Base-by-base conservation (phyloP, 1,140 invertebrate species). In the Leptopilina clavipes region DNA sequence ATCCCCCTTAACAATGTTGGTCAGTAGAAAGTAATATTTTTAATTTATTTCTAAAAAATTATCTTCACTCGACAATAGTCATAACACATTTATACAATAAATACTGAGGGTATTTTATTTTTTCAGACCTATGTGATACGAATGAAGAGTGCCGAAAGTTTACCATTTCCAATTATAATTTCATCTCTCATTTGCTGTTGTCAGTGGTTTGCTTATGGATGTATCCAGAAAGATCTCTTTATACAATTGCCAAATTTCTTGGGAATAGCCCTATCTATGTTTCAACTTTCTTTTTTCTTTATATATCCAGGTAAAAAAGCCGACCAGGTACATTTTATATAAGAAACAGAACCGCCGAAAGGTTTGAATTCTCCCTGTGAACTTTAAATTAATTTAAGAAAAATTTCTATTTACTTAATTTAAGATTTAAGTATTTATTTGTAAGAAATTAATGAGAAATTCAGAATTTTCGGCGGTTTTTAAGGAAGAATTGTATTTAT, bases 121-220 rank as follows among this genome's bases (percentile, higher is more conserved):
- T 88, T 88, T 11, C 78, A 92, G 91, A 85, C 87, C 43, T 93
- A 95, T 89, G 95, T 96, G 6, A 91, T 96, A 70, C 92, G 89
- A 88, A 92, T 93, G 3, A 94, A 94, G 84, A 94, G 91, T 85
- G 93, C 94, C 6, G 95, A 95, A 78, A 94, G 93, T 87, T 90
- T 96, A 77, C 95, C 95, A 72, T 95, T 95, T 86, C 93, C 94
- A 17, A 90, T 96, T 74, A 96, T 96, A 86, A 86, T 94, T 10
- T 92, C 93, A 80, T 94, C 94, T 40, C 94, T 95, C 83, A 88
- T 95, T 72, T 94, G 95, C 1, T 94, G 93, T 22, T 87, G 91
- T n/a, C 92, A 95, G 77, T 96, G 95, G 95, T 93, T 93, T 79
- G 85, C 93, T 0, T 96, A 96, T 89, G 95, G 95, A 70, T 83